phyloP scores from a whole-genome alignment of 2,888 invertebrate genomes.

The Cheilosia variabilis region DNA sequence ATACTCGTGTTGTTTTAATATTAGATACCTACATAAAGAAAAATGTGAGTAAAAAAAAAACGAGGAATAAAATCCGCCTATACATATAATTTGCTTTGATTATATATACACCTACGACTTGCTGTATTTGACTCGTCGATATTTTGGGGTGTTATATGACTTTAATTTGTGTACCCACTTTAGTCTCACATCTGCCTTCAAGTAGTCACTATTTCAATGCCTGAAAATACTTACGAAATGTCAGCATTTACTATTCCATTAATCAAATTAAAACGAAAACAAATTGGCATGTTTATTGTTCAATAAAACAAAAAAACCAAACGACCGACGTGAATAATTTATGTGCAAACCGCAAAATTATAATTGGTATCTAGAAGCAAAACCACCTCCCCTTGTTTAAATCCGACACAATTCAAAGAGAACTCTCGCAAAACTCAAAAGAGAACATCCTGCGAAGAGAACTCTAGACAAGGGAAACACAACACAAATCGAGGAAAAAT shows the following conservation, averaged over 20 bases:
- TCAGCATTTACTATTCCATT: no score
- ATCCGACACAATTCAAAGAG: constrained; percentile 45
- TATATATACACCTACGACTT: not conserved
- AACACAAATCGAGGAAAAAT: constrained; percentile 32
- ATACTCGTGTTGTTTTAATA: not conserved
- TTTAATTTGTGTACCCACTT: constrained; percentile 70
- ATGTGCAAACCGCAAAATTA: no score
- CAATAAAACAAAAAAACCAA: no score
- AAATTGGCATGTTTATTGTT: no score
- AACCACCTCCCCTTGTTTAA: constrained; percentile 3
- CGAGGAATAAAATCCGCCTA: not conserved
- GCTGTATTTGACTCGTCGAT: constrained; percentile 43
- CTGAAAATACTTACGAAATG: not conserved
- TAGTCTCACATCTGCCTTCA: constrained; percentile 66
- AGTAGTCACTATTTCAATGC: constrained; percentile 10
- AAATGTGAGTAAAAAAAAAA: not conserved
- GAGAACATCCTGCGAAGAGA: constrained; percentile 46
- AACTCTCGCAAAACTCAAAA: constrained; percentile 5
- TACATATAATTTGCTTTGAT: not conserved
- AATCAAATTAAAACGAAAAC: no score
- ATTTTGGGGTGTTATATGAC: constrained; percentile 44
- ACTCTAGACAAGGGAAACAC: constrained; percentile 18
- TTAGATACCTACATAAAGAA: not conserved
- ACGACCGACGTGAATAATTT: no score
- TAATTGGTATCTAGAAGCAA: no score